Percentiles rank a stretch among this genome's conserved stretches.
Conservation (phyloP, 2,888 invertebrate species). For the Paralinhomoeus sp. region DNA sequence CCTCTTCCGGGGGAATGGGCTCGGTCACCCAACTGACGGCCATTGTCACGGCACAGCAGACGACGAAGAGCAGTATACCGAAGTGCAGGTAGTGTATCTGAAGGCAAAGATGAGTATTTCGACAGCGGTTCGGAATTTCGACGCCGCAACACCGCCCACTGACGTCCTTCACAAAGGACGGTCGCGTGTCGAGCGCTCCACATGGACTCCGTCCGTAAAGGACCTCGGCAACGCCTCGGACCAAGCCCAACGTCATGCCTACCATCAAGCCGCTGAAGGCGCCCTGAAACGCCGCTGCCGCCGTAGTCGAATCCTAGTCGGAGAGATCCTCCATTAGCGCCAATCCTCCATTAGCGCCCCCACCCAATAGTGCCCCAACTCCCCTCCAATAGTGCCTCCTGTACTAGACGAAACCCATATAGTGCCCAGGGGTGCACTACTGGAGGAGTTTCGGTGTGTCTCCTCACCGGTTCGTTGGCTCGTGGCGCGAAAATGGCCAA, state of each 20-base stretch:
- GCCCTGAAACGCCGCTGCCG: constrained; percentile 32
- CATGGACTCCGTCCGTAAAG: constrained; percentile 30
- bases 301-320: too few species aligned
- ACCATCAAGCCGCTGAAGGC: constrained; percentile 37
- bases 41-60: constrained; percentile 27
- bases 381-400: too few species aligned
- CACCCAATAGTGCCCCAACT: too few species aligned
- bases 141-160: too few species aligned
- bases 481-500: constrained; percentile 32
- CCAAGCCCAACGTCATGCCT: constrained; percentile 28
- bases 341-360: too few species aligned
- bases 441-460: too few species aligned
- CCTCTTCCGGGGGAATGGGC: constrained; percentile 27
- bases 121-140: too few species aligned
- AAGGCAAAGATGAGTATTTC: too few species aligned
- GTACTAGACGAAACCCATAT: too few species aligned
- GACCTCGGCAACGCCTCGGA: constrained; percentile 34
- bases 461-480: constrained; percentile 33
- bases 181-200: constrained; percentile 14
- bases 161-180: constrained; percentile 4
- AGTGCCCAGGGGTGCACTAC: background rate
- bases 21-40: constrained; percentile 31
- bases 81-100: constrained; percentile 33
- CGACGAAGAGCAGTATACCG: constrained; percentile 32
- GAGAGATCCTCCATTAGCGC: too few species aligned